A percentile compares a stretch with the other conserved stretches of the same genome.
These are phyloP conservation scores for Catajapyx aquilonaris DNA, from an alignment of 1,140 invertebrate species.

Conservation along the genomic window DNA sequence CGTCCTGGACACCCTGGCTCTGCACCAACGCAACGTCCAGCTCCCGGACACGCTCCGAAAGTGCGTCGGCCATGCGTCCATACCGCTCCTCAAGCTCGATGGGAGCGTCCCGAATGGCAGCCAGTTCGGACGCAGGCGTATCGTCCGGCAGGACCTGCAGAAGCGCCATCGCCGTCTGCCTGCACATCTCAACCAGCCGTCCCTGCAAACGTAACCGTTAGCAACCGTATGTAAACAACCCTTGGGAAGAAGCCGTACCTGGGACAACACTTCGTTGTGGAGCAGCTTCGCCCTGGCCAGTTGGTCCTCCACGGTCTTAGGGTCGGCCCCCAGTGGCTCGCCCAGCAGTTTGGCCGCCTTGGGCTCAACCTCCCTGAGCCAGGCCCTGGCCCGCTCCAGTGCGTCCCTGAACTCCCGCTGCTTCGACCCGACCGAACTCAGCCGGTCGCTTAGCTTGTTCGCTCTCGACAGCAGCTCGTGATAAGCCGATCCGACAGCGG, in stretches of 20 bases:
- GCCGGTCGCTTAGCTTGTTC: constrained; percentile 55
- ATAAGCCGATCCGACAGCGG: constrained; percentile 27
- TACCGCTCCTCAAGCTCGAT: constrained; percentile 55
- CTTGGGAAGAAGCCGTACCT: no score
- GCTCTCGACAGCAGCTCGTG: constrained; percentile 54
- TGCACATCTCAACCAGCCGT: no score
- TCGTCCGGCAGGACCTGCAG: constrained; percentile 56
- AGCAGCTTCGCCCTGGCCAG: constrained; percentile 59
- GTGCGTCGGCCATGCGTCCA: constrained; percentile 39
- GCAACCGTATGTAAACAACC: no score
- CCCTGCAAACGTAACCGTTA: no score
- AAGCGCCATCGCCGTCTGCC: constrained; percentile 43
- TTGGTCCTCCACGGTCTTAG: constrained; percentile 69
- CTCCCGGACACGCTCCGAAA: constrained; percentile 56
- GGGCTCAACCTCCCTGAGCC: constrained; percentile 63
- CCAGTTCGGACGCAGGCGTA: constrained; percentile 48
- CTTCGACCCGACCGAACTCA: constrained; percentile 51
- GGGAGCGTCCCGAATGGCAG: constrained; percentile 56
- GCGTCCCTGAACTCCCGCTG: constrained; percentile 63
- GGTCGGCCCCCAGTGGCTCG: constrained; percentile 65
- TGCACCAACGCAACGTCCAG: constrained; percentile 75
- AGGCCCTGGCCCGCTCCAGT: constrained; percentile 55
- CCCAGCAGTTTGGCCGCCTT: constrained; percentile 48
- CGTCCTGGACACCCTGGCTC: constrained; percentile 85
- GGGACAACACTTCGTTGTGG: constrained; percentile 67